Evolutionary conservation across 2,113 vertebrate genomes (phyloP).

Genomic region (human (Homo sapiens)): DNA sequence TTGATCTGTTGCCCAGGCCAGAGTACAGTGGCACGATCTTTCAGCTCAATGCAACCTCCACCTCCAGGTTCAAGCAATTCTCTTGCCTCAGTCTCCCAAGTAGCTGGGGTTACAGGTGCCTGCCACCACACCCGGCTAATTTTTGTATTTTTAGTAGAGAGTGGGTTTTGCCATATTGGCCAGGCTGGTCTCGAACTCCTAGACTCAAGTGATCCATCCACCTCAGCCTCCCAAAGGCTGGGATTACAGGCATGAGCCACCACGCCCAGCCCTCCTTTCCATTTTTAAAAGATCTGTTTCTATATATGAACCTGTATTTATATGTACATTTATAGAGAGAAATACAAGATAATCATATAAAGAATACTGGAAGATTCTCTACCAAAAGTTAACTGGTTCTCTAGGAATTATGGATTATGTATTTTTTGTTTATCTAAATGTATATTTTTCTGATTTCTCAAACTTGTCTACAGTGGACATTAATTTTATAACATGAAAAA

Average conservation of each 20-base stretch:
- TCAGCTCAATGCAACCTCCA: not conserved
- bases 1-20: not conserved
- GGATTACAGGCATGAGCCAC: not conserved
- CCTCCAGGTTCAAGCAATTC: not conserved
- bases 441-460: conserved; percentile 16
- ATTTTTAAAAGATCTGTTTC: too few species aligned
- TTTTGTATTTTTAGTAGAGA: not conserved
- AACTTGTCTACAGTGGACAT: not conserved
- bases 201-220: not conserved
- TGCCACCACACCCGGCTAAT: not conserved
- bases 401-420: not conserved
- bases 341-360: not conserved
- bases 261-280: too few species aligned
- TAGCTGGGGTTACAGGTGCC: not conserved
- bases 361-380: not conserved
- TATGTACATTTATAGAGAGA: not conserved
- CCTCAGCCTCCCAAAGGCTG: not conserved
- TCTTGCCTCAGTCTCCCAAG: not conserved
- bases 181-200: not conserved
- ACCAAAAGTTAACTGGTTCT: not conserved
- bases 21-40: not conserved
- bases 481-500: conserved; percentile 12
- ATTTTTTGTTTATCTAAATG: not conserved
- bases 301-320: too few species aligned
- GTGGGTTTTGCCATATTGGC: not conserved